phyloP scores from a whole-genome alignment of 1,140 invertebrate species.

The Sminthurides bifidus region DNA sequence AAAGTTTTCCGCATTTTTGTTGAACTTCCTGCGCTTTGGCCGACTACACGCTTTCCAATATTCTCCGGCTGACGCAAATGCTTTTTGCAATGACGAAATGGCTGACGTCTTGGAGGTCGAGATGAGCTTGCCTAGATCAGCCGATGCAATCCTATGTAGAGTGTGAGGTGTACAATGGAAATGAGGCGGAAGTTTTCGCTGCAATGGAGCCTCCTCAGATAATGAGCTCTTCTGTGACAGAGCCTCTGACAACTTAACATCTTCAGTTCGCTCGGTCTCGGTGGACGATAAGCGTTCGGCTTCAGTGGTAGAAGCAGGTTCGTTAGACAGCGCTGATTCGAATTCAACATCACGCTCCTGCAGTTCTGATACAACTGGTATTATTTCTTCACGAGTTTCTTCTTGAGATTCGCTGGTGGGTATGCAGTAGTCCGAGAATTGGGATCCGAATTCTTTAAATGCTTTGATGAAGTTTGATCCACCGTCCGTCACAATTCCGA shows the following conservation, averaged over 20 bases:
- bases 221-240: too few relatives aligned
- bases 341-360: neutral
- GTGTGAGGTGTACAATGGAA: neutral
- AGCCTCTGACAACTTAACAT: too few relatives aligned
- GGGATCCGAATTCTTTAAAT: neutral
- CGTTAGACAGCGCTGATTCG: neutral
- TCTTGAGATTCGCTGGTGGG: neutral
- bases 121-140: neutral
- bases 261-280: neutral
- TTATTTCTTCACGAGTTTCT: neutral
- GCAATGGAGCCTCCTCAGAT: too few relatives aligned
- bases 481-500: neutral
- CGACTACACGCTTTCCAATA: neutral
- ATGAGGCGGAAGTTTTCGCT: neutral
- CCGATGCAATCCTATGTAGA: neutral
- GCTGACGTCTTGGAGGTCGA: neutral
- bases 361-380: neutral
- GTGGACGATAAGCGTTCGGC: neutral
- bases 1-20: neutral
- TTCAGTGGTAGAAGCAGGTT: neutral
- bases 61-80: neutral
- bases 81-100: neutral
- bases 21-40: neutral
- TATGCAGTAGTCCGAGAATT: neutral
- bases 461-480: too few relatives aligned